Evolutionary conservation across 1,140 invertebrate species (phyloP).

Genomic region (Lerema accius): DNA sequence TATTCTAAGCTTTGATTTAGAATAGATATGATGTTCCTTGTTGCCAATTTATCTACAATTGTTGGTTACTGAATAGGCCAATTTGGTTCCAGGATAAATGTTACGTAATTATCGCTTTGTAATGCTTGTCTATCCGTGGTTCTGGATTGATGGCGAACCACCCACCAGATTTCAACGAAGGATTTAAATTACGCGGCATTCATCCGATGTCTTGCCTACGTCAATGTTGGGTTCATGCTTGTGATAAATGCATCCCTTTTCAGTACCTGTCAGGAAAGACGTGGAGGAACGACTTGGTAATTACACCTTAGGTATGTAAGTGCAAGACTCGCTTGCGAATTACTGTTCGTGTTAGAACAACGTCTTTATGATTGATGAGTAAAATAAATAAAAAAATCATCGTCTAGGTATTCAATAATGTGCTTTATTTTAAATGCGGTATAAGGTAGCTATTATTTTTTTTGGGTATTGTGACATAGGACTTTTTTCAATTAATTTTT

Average conservation of each 20-base stretch:
- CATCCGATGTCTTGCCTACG: slow-evolving; percentile 51
- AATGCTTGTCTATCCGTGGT: slow-evolving; percentile 40
- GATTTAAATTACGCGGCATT: slow-evolving; percentile 69
- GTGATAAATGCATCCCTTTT: slow-evolving; percentile 71
- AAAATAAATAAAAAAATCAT: no score
- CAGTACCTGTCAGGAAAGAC: slow-evolving; percentile 59
- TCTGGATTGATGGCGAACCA: slow-evolving; percentile 63
- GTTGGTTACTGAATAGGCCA: slow-evolving; percentile 28
- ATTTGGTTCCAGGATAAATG: slow-evolving; percentile 43
- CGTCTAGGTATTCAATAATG: no score
- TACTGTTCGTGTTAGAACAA: no score
- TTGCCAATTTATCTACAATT: slow-evolving; percentile 32
- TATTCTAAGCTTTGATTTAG: slow-evolving; percentile 8
- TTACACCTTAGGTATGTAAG: slow-evolving; percentile 43
- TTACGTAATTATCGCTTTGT: slow-evolving; percentile 49
- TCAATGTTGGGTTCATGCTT: slow-evolving; percentile 57
- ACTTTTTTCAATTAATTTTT: no score
- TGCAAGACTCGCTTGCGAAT: no score
- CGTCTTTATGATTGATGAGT: no score
- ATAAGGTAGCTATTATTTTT: no score
- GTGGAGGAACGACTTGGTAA: slow-evolving; percentile 50
- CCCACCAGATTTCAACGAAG: slow-evolving; percentile 67
- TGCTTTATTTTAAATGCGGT: no score
- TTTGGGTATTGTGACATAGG: no score
- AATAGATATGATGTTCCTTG: slow-evolving; percentile 10